Base-by-base conservation (phyloP, 1,140 invertebrate species). In the Apis florea region DNA sequence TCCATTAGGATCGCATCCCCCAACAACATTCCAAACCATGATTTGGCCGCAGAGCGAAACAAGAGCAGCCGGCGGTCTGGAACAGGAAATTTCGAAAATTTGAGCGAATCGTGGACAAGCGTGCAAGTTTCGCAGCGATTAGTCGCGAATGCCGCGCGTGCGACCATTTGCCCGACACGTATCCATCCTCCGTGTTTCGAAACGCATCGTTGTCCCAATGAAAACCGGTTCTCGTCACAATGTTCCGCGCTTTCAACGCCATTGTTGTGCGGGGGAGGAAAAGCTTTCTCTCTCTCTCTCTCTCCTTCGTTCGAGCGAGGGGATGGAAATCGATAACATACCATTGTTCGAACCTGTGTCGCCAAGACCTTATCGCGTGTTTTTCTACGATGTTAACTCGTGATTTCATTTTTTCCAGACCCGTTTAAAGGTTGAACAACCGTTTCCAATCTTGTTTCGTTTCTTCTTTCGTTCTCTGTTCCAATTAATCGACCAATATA, bases 1-100 rank as follows among this genome's bases (percentile, higher is more conserved):
- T 0, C 10, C 9, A 11, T 31, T 24, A 8, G 9, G 1, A 31
- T 31, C 31, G 31, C 31, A 40, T 40, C 31, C 11, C 19, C 9
- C 6, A 64, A 40, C 26, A 19, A 40, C 26, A 31, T 12, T 31
- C 26, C 2, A 5, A 40, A 11, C 6, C 17, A 9, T 12, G 17
- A 26, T 64, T 26, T 40, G 9, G 63, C 10, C 26, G 2, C 31
- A 40, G 1, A 64, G 17, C 26, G n/a, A n/a, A 19, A 64, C 63
- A 21, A 9, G 9, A 64, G 40, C 63, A 31, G 40, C 17, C 31
- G 15, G 12, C 2, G 17, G 26, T 40, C 59, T 31, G n/a, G n/a
- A 9, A 17, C 63, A 64, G 63, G 63, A 64, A 64, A 64, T 64
- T 40, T 64, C 26, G 26, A 64, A 64, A 64, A 40, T 64, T 31